These are phyloP conservation scores for Drosophila truncata DNA, from an alignment of 1,140 invertebrate species.

Conservation along the genomic window DNA sequence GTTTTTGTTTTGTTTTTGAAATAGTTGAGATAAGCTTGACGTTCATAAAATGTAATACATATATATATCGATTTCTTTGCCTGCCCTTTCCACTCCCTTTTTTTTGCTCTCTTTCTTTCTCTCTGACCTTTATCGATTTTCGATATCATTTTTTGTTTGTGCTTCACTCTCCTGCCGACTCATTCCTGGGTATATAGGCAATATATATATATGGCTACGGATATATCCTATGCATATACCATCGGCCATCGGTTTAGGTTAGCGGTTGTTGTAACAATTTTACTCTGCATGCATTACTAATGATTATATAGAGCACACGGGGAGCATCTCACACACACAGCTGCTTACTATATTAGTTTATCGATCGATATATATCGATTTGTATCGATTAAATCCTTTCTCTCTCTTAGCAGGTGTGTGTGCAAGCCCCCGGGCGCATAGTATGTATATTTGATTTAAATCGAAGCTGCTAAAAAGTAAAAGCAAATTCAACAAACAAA, in stretches of 20 bases:
- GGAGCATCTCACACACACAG: conserved; percentile 25
- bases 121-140: conserved; percentile 25
- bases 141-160: conserved; percentile 27
- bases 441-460: conserved; percentile 81
- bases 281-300: conserved; percentile 43
- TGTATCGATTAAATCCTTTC: too few relatives aligned
- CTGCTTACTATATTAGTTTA: conserved; percentile 1
- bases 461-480: conserved; percentile 80
- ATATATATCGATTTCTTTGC: conserved; percentile 51
- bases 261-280: conserved; percentile 42
- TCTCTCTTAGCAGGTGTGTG: too few relatives aligned
- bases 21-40: conserved; percentile 84
- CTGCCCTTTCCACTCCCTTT: conserved; percentile 28
- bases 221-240: conserved; percentile 5
- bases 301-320: conserved; percentile 71
- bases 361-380: conserved; percentile 1
- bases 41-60: conserved; percentile 82
- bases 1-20: conserved; percentile 58
- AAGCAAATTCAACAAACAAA: conserved; percentile 84
- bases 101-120: conserved; percentile 7
- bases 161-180: conserved; percentile 10
- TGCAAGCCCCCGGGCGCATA: conserved; percentile 29
- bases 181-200: conserved; percentile 9
- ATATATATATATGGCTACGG: conserved; percentile 18
- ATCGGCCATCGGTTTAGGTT: conserved; percentile 17